Percentiles rank a stretch among this genome's conserved stretches.
phyloP scores from a whole-genome alignment of 2,888 invertebrate species.

The Tenthredo livida region DNA sequence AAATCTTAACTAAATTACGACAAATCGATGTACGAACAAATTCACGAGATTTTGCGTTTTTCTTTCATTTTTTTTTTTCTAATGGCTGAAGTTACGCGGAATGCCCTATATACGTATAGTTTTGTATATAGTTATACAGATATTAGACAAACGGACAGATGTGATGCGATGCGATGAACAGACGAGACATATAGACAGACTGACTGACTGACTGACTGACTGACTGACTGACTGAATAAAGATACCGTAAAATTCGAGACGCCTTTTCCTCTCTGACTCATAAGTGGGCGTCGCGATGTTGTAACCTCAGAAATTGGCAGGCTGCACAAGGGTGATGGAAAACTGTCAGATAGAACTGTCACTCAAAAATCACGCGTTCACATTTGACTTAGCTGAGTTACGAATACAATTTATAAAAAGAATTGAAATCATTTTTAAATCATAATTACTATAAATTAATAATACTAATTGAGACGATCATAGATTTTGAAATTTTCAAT shows the following conservation, averaged over 20 bases:
- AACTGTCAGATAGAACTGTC: background rate
- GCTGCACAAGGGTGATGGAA: background rate
- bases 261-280: background rate
- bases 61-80: too few species aligned
- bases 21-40: too few species aligned
- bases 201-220: background rate
- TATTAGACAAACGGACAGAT: background rate
- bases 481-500: background rate
- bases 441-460: background rate
- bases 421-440: background rate
- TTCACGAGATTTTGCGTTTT: too few species aligned
- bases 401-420: background rate
- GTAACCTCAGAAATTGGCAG: background rate
- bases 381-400: background rate
- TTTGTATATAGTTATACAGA: background rate
- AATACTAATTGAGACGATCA: background rate
- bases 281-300: slow-evolving; percentile 11
- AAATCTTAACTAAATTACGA: too few species aligned
- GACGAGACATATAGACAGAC: slow-evolving; percentile 7
- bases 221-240: slow-evolving; percentile 40
- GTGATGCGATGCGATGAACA: background rate
- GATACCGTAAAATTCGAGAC: slow-evolving; percentile 22
- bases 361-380: background rate
- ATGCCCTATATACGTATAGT: too few species aligned
- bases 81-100: too few species aligned